Conservation (phyloP, 2,888 invertebrate species). For the Andrena trimmerana region DNA sequence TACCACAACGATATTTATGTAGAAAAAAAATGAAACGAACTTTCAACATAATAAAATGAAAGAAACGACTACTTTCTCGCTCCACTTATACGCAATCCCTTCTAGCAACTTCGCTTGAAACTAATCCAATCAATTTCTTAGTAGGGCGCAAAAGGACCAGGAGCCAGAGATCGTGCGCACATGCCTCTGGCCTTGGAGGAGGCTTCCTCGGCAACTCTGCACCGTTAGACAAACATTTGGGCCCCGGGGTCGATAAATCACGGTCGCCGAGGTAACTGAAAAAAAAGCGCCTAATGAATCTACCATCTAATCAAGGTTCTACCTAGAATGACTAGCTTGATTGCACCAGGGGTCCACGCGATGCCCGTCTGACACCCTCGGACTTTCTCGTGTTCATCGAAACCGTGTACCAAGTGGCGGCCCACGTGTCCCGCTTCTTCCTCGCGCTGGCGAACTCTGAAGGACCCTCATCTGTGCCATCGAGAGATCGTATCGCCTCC, state of each 20-base stretch:
- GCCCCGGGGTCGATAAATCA: constrained; percentile 19
- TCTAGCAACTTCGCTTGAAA: too few species aligned
- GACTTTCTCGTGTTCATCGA: constrained; percentile 35
- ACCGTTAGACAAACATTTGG: constrained; percentile 25
- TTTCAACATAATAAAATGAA: not conserved
- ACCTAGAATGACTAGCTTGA: constrained; percentile 44
- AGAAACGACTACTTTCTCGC: too few species aligned
- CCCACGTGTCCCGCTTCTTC: constrained; percentile 16
- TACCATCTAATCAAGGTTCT: constrained; percentile 33
- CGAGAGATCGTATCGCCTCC: constrained; percentile 43
- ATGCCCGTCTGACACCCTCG: not conserved
- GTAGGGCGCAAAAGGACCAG: too few species aligned
- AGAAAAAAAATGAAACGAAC: not conserved
- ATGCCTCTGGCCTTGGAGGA: not conserved
- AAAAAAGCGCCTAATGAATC: constrained; percentile 38
- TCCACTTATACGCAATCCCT: too few species aligned
- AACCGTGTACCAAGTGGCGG: constrained; percentile 6
- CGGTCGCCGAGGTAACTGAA: constrained; percentile 25
- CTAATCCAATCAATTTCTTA: too few species aligned
- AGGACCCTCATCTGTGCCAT: constrained; percentile 23
- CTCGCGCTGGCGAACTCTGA: not conserved
- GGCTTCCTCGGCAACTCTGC: not conserved
- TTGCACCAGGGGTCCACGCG: too few species aligned
- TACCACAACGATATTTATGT: constrained; percentile 5
- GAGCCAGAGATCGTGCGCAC: not conserved